Conservation (phyloP, 2,113 vertebrate genomes). For the Albula glossodonta region DNA sequence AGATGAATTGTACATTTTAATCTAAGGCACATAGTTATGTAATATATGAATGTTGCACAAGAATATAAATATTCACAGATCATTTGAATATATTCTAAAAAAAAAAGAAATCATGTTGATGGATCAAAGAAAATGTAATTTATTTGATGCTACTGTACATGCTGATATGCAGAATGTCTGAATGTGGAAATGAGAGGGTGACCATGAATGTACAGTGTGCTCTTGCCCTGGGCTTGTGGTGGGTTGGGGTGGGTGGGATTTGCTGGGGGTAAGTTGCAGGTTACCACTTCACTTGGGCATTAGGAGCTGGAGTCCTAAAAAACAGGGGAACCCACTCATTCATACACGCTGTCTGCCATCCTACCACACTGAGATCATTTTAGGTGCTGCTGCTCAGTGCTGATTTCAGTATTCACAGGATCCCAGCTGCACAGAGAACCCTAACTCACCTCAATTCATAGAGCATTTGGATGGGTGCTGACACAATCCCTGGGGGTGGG, state of each 20-base stretch:
- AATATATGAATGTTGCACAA: constrained; percentile 3
- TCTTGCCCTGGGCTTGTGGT: not conserved
- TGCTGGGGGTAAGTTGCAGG: not conserved
- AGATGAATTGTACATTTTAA: constrained; percentile 1
- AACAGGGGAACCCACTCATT: not conserved
- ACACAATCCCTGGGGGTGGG: not conserved
- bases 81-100: not conserved
- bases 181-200: not conserved
- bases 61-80: not conserved
- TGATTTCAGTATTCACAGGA: not conserved
- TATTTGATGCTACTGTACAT: not conserved
- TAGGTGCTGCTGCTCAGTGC: not conserved
- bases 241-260: not conserved
- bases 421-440: not conserved
- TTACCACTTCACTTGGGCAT: not conserved
- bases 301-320: not conserved
- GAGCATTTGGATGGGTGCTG: not conserved
- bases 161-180: not conserved
- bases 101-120: not conserved
- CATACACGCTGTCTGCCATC: not conserved
- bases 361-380: not conserved
- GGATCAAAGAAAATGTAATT: not conserved
- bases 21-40: not conserved
- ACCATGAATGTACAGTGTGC: not conserved
- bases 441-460: not conserved